Percentiles rank a stretch among this genome's conserved stretches.
Evolutionary conservation across 2,797 vertebrate species (phyloP).

Genomic region (Acrossocheilus fasciatus): DNA sequence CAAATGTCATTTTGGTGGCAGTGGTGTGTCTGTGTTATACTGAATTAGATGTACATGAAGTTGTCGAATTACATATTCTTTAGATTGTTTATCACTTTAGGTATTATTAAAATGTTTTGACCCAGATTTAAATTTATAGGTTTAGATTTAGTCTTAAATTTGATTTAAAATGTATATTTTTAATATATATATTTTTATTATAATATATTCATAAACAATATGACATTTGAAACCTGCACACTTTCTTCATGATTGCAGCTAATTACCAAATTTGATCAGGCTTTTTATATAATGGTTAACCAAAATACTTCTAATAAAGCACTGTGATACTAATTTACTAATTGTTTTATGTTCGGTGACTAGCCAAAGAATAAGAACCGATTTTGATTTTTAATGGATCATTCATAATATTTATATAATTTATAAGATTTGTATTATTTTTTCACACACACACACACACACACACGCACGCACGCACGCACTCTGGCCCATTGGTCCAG

Average conservation of each 20-base stretch:
- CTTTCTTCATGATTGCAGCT: background rate
- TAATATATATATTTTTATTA: background rate
- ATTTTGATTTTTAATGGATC: background rate
- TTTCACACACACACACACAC: background rate
- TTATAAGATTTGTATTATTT: background rate
- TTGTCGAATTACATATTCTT: background rate
- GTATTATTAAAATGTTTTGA: background rate
- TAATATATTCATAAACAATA: background rate
- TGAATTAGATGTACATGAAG: background rate
- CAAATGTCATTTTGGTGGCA: background rate
- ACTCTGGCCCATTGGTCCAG: background rate
- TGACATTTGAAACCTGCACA: background rate
- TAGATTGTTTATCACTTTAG: background rate
- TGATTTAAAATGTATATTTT: background rate
- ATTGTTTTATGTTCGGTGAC: background rate
- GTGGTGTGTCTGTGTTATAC: background rate
- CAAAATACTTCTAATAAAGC: background rate
- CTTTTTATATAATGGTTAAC: background rate
- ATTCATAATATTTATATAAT: background rate
- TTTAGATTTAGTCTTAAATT: background rate
- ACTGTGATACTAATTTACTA: background rate
- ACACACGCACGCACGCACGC: background rate
- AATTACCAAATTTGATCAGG: background rate
- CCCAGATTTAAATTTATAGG: background rate
- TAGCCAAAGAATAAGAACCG: background rate